Conservation (phyloP, 1,140 invertebrate species). For the Anoplolepis gracilipes region DNA sequence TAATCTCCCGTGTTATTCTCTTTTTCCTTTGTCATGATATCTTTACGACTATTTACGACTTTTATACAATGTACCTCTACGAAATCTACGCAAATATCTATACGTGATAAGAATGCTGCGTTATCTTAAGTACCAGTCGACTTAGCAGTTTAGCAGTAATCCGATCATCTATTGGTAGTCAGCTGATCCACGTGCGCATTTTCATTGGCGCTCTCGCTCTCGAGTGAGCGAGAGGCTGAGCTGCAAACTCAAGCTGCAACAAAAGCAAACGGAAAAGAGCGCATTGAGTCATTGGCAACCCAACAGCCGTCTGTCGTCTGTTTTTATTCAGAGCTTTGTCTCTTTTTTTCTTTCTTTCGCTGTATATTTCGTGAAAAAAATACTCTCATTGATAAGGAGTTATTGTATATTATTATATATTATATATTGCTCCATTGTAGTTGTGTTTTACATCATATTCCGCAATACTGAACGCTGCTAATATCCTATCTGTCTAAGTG, state of each 20-base stretch:
- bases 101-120: neutral
- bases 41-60: no score
- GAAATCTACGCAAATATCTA: neutral
- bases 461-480: no score
- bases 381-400: no score
- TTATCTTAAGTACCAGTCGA: neutral
- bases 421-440: no score
- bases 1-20: neutral
- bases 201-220: neutral
- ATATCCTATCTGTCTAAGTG: no score
- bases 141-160: neutral
- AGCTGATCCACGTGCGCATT: neutral
- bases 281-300: neutral
- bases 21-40: neutral
- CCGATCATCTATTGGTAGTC: neutral
- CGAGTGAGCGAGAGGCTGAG: no score
- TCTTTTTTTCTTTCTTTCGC: no score
- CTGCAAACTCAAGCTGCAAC: no score
- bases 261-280: constrained; percentile 2
- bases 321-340: neutral
- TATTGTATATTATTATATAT: no score
- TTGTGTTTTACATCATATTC: no score
- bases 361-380: no score
- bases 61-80: neutral
- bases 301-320: neutral